Conservation (phyloP, 2,888 invertebrate genomes). For the Selenia dentaria region DNA sequence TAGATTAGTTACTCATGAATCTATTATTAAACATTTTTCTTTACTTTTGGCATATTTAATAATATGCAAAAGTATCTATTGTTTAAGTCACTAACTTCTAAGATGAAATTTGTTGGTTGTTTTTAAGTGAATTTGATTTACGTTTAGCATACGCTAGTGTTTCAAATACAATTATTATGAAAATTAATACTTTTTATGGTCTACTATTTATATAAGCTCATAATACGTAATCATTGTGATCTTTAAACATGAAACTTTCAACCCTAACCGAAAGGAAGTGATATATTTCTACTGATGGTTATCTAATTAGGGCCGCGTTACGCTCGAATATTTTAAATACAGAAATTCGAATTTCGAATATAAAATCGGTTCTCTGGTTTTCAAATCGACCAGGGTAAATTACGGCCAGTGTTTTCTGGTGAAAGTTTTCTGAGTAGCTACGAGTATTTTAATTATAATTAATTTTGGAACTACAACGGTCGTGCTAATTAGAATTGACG, state of each 20-base stretch:
- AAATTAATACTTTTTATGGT: too few relatives aligned
- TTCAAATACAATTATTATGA: too few relatives aligned
- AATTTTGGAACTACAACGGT: conserved; percentile 23
- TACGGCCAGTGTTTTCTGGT: conserved; percentile 23
- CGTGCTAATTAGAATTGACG: conserved; percentile 4
- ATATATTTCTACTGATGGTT: conserved; percentile 56
- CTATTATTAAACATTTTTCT: too few relatives aligned
- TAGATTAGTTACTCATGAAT: too few relatives aligned
- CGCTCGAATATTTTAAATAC: conserved; percentile 46
- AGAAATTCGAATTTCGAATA: conserved; percentile 33
- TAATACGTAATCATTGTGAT: too few relatives aligned
- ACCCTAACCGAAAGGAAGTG: conserved; percentile 48
- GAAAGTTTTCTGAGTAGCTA: conserved; percentile 29
- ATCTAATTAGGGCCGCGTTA: conserved; percentile 55
- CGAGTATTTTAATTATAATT: conserved; percentile 32
- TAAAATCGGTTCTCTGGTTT: conserved; percentile 33
- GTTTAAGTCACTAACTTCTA: too few relatives aligned
- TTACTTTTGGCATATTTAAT: too few relatives aligned
- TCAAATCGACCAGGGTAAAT: conserved; percentile 14
- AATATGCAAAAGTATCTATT: too few relatives aligned
- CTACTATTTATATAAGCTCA: too few relatives aligned
- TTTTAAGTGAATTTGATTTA: too few relatives aligned
- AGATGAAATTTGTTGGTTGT: too few relatives aligned
- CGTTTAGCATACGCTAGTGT: too few relatives aligned
- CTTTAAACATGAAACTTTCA: conserved; percentile 9